These are phyloP conservation scores for Lepidostoma basale DNA, from an alignment of 1,140 invertebrate species.

Conservation along the genomic window DNA sequence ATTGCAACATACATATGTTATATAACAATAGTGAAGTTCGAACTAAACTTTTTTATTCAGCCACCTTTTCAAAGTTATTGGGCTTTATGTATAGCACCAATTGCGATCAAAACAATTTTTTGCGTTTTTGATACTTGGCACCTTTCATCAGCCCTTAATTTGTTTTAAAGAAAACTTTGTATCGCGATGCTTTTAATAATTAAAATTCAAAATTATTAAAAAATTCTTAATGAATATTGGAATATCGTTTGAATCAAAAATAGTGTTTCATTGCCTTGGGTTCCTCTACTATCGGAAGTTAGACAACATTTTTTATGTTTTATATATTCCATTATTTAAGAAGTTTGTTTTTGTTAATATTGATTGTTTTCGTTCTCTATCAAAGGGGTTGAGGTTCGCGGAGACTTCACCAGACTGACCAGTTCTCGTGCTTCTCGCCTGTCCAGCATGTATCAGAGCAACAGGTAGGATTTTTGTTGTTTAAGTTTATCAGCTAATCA, in stretches of 20 bases:
- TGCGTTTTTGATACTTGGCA: no score
- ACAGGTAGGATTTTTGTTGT: constrained; percentile 47
- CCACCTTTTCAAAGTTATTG: no score
- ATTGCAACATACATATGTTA: no score
- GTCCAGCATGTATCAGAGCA: constrained; percentile 53
- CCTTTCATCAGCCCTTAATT: no score
- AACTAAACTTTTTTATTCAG: no score
- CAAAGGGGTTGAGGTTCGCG: constrained; percentile 1
- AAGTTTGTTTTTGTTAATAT: background rate
- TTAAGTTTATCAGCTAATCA: no score
- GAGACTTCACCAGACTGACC: constrained; percentile 46
- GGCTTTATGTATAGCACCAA: no score
- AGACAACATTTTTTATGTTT: background rate
- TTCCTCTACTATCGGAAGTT: background rate
- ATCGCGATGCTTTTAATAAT: no score
- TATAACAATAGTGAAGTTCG: no score
- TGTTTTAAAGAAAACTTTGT: no score
- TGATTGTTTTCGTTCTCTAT: no score
- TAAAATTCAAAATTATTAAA: background rate
- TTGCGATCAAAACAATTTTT: no score
- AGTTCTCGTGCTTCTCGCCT: constrained; percentile 52
- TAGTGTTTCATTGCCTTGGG: background rate
- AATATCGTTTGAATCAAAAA: background rate
- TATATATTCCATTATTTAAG: background rate
- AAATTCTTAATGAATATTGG: background rate